Evolutionary conservation across 23 tunicate genomes (phyloP), one percentile per base, ranked within the genome.

Genomic region (Halocynthia aurantium): DNA sequence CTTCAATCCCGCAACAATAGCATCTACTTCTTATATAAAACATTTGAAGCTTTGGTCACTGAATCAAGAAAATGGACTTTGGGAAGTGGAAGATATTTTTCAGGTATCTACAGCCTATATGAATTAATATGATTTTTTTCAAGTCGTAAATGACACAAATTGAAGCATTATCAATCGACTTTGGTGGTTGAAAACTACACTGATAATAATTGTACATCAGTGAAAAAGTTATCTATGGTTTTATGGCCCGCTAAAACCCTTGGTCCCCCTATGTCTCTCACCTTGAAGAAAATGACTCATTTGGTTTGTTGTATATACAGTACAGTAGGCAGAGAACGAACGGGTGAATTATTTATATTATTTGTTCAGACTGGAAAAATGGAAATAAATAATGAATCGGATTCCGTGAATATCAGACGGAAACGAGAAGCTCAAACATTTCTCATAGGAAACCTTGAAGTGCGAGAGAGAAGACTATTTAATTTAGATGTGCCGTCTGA

Each of bases 401-500:
- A 20, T 10, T 49, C 22, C n/a, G 49, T 49, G 1, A 49, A 49
- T 10, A 65, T 20, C 22, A 65, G 70, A 15, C 22, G 31, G 6
- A 65, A 65, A 49, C 70, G 70, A 11, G 70, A 65, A 11, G 70
- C 70, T 10, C 70, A 11, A 15, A 65, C 70, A 65, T 65, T 65
- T 65, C 31, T 65, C 31, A 49, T 65, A 20, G 70, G 70, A 65
- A 65, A 65, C 18, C 31, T 65, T 9, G 70, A 65, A 65, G 70
- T 65, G 22, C 70, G 70, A 9, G 70, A 65, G 31, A 65, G 85
- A 53, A 73, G 93, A 49, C 8, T 87, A 12, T 20, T 81, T 9
- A 87, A 87, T 56, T 20, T 87, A 5, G 93, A 87, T 70, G 93
- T 87, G 10, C 82, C 83, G 6, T 79, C 85, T 50, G 57, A 70